phyloP scores from a whole-genome alignment of 2,888 invertebrate genomes.

The Dynastes maya region DNA sequence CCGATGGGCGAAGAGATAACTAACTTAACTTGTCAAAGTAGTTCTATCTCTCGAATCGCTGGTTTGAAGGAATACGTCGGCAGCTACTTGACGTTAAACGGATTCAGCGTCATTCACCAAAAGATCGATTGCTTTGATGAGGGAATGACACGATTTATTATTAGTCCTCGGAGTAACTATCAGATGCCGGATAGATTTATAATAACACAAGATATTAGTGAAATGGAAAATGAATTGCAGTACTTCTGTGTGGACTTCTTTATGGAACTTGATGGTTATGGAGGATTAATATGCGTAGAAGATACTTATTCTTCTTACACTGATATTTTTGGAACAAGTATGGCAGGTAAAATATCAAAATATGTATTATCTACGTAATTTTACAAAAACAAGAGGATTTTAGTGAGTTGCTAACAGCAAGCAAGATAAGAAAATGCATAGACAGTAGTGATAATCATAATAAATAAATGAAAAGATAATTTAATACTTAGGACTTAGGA shows the following conservation, averaged over 20 bases:
- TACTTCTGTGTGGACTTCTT: conserved; percentile 50
- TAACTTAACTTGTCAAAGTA: conserved; percentile 24
- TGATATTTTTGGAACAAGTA: background rate
- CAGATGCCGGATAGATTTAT: conserved; percentile 1
- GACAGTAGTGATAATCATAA: too few species aligned
- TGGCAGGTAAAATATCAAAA: conserved; percentile 5
- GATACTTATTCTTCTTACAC: background rate
- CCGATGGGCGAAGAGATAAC: conserved; percentile 37
- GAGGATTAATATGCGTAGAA: conserved; percentile 45
- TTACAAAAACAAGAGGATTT: too few species aligned
- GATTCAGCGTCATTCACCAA: conserved; percentile 35
- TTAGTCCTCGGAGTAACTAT: conserved; percentile 36
- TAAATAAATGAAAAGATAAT: too few species aligned
- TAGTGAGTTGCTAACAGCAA: too few species aligned
- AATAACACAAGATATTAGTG: conserved; percentile 34
- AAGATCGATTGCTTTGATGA: conserved; percentile 45
- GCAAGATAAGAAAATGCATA: too few species aligned
- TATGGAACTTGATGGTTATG: conserved; percentile 24
- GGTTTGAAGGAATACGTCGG: conserved; percentile 40
- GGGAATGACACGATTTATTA: conserved; percentile 42
- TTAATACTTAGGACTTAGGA: too few species aligned
- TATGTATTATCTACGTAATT: too few species aligned
- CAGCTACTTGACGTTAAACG: background rate
- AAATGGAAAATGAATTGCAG: conserved; percentile 37
- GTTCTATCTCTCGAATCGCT: background rate